phyloP scores from a whole-genome alignment of 2,888 invertebrate species.

The Leptothorax acervorum region DNA sequence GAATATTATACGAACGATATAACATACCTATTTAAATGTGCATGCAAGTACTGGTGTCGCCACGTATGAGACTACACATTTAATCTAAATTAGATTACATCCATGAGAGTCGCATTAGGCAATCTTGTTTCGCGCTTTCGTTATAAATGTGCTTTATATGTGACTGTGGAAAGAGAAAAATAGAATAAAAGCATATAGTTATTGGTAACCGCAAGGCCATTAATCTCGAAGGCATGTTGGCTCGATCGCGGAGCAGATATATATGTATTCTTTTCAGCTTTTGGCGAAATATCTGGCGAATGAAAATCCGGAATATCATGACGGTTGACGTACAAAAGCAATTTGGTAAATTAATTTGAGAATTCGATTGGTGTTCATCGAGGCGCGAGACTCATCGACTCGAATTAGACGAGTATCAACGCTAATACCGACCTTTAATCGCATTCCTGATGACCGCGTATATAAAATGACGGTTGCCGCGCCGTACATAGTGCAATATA shows the following conservation, averaged over 20 bases:
- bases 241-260: neutral
- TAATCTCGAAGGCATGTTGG: neutral
- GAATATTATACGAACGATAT: constrained; percentile 23
- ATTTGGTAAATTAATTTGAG: constrained; percentile 37
- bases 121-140: constrained; percentile 1
- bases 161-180: neutral
- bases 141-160: neutral
- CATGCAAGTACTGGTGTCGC: neutral
- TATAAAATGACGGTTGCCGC: constrained; percentile 19
- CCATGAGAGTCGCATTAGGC: neutral
- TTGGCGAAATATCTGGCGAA: neutral
- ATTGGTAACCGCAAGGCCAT: constrained; percentile 12
- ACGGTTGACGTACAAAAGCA: constrained; percentile 3
- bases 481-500: constrained; percentile 20
- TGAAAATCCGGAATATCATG: constrained; percentile 7
- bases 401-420: constrained; percentile 43
- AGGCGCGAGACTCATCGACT: constrained; percentile 16
- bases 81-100: constrained; percentile 25
- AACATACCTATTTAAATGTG: constrained; percentile 28
- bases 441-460: constrained; percentile 29
- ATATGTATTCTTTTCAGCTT: neutral
- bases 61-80: constrained; percentile 4
- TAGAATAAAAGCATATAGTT: constrained; percentile 4
- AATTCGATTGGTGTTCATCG: constrained; percentile 45
- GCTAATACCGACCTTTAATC: constrained; percentile 54